Base-by-base conservation (phyloP, 1,140 invertebrate genomes). In the Nephotettix cincticeps region DNA sequence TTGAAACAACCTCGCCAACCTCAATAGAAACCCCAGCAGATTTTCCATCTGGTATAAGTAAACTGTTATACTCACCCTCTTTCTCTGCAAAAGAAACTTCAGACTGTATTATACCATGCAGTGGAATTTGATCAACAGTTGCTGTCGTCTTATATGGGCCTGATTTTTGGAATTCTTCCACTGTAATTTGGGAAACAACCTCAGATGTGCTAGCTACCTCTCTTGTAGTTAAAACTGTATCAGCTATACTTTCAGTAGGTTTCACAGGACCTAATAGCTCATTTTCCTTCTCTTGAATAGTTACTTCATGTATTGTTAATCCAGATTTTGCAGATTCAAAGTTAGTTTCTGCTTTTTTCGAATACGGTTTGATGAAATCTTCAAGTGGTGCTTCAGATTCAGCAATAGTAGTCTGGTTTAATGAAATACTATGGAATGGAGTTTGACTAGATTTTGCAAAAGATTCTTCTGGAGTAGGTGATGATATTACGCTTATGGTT, bases 21-120 rank as follows among this genome's bases (percentile, higher is more conserved):
- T 79, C 79, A 56, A 86, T 79, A 27, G 73, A 73, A n/a, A 85
- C 68, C n/a, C 78, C 78, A 1, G 80, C 84, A 67, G 75, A 81
- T 51, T 78, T 80, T 6, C 71, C 68, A 14, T 77, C 74, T 1
- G 77, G 73, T 64, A 77, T 74, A 68, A 78, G 72, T 47, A 78
- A 74, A 19, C 74, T 75, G 27, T 70, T 72, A 32, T 81, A 81
- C 45, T 75, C 70, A 27, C 72, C 69, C 68, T 80, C 76, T 27
- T 78, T 66, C 67, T 77, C 76, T 0, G n/a, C 67, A 54, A 69
- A 21, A 45, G 72, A 68, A 23, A 72, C 61, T 75, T 77, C 75
- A 6, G 76, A 72, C 0, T 36, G 70, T 28, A 71, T 65, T 9
- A 78, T 40, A 63, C 73, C 72, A 64, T 78, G 58, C 30, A 71